Conservation (phyloP, 2,797 vertebrate species). For the Bradypus variegatus region DNA sequence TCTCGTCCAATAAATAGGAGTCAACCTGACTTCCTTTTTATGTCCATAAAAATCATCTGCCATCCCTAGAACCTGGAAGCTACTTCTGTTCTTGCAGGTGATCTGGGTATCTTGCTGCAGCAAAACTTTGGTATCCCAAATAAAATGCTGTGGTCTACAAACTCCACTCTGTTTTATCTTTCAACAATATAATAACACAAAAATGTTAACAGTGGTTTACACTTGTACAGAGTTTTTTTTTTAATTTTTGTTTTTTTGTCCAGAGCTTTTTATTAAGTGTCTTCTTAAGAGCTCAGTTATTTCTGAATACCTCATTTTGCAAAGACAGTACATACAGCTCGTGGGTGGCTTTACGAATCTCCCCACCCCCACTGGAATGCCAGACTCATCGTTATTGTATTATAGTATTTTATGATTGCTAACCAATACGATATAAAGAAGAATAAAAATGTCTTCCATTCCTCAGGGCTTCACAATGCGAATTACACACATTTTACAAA, state of each 20-base stretch:
- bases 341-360: not conserved
- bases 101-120: too few species aligned
- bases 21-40: too few species aligned
- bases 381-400: not conserved
- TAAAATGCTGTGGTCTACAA: too few species aligned
- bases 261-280: not conserved
- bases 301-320: slow-evolving; percentile 3
- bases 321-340: not conserved
- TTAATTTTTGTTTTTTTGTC: not conserved
- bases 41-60: too few species aligned
- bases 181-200: not conserved
- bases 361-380: not conserved
- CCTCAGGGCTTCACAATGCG: not conserved
- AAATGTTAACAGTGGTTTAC: not conserved
- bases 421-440: not conserved
- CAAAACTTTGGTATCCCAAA: too few species aligned
- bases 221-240: not conserved
- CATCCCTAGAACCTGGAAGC: too few species aligned
- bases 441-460: not conserved
- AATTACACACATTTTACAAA: not conserved
- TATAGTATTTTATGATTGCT: not conserved
- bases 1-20: too few species aligned
- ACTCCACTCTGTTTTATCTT: not conserved
- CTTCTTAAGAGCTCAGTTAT: not conserved
- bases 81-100: too few species aligned